Evolutionary conservation across 2,888 invertebrate species (phyloP), one percentile per base, ranked within the genome.

Genomic region (Acrobasis consociella): DNA sequence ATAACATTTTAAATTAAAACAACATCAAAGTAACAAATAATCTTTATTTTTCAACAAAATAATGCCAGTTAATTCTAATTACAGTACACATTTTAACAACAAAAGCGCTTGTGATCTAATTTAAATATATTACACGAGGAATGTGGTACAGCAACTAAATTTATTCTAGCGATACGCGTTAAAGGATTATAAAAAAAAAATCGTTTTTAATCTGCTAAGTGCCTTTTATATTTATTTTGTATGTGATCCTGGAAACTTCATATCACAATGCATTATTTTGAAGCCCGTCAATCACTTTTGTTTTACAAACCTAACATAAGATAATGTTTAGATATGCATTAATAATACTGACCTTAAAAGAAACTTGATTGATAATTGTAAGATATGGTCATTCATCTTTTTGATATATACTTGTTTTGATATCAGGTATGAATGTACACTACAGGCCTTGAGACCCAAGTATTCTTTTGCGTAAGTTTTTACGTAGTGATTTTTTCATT

Each of bases 1-100:
- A 31, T 31, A 5, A 31, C 0, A 31, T 31, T 31, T 2, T 8
- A 7, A 31, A 52, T 7, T n/a, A 58, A 11, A 22, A 61, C 50
- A 60, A 69, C 70, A 70, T 55, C 31, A 60, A 10, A 70, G 74
- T 83, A 81, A 85, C 83, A 83, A 83, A 83, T 81, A 66, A 68
- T 76, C 69, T 71, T 55, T 87, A 84, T 85, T 83, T 83, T 85
- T 76, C 75, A 87, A 85, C 85, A 80, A 80, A 86, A 81, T 80
- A 72, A 81, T 79, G 73, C 75, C 75, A 75, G 66, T 80, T 78
- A 76, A 74, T 80, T 76, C 81, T 82, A 80, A 80, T 80, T 81
- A 85, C 80, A 79, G 71, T 84, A 81, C 75, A 80, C 77, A 69
- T 78, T n/a, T n/a, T 81, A 81, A 87, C 82, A 83, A 86, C 81